These are phyloP conservation scores for Naja naja DNA, from an alignment of 2,113 vertebrate genomes.

Conservation along the genomic window DNA sequence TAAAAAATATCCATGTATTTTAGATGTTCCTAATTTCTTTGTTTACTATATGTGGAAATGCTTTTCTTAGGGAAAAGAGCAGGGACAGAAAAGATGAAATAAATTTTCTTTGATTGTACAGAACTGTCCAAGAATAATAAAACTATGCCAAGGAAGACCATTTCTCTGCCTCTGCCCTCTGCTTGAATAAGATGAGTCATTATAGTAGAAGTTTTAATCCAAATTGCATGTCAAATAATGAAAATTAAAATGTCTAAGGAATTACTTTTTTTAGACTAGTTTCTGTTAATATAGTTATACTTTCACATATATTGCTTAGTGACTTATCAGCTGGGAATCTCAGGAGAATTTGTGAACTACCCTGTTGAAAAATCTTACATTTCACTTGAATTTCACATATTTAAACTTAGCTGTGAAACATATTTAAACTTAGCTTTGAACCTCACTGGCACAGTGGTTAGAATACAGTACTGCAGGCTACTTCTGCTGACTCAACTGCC, in stretches of 20 bases:
- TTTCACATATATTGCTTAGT: neutral
- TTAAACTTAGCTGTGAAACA: neutral
- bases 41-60: neutral
- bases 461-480: too few species aligned
- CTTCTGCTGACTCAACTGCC: too few species aligned
- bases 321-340: neutral
- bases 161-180: neutral
- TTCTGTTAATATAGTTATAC: neutral
- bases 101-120: neutral
- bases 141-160: neutral
- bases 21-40: neutral
- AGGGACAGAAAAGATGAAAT: neutral
- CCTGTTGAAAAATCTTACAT: neutral
- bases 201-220: neutral
- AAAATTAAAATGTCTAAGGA: neutral
- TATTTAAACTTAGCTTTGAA: too few species aligned
- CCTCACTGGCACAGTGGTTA: too few species aligned
- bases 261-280: neutral
- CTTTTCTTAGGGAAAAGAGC: neutral
- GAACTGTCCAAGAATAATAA: neutral
- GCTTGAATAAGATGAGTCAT: neutral
- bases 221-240: neutral
- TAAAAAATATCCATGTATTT: constrained; percentile 10
- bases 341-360: neutral
- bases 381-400: neutral